Conservation (phyloP, 2,797 vertebrate species). For the Hydrophis major region DNA sequence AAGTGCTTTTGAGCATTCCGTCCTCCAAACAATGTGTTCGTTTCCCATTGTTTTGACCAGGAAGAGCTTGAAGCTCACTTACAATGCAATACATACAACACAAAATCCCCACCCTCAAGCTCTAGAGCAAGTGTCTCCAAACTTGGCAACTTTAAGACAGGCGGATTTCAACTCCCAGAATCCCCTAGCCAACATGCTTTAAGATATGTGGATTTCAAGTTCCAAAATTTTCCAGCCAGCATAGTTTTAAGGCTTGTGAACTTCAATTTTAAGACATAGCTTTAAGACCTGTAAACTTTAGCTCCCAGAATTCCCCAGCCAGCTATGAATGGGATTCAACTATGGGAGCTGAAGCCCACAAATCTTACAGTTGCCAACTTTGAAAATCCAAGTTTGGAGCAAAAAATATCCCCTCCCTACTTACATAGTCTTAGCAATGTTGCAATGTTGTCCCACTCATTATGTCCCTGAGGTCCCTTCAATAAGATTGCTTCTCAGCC, state of each 20-base stretch:
- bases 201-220: neutral
- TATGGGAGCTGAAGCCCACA: neutral
- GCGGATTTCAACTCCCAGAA: neutral
- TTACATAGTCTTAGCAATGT: neutral
- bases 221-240: neutral
- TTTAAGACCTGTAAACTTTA: neutral
- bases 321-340: neutral
- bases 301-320: neutral
- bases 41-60: neutral
- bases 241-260: neutral
- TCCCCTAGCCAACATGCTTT: neutral
- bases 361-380: neutral
- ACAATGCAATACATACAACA: neutral
- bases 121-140: neutral
- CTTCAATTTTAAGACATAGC: neutral
- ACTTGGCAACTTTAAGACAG: neutral
- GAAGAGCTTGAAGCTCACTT: neutral
- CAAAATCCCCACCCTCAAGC: neutral
- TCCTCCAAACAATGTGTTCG: neutral
- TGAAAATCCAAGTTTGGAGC: neutral
- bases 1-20: neutral
- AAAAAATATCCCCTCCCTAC: neutral
- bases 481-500: neutral
- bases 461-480: neutral
- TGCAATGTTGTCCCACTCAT: neutral